phyloP scores from a whole-genome alignment of 1,140 invertebrate species.

The Battus philenor region DNA sequence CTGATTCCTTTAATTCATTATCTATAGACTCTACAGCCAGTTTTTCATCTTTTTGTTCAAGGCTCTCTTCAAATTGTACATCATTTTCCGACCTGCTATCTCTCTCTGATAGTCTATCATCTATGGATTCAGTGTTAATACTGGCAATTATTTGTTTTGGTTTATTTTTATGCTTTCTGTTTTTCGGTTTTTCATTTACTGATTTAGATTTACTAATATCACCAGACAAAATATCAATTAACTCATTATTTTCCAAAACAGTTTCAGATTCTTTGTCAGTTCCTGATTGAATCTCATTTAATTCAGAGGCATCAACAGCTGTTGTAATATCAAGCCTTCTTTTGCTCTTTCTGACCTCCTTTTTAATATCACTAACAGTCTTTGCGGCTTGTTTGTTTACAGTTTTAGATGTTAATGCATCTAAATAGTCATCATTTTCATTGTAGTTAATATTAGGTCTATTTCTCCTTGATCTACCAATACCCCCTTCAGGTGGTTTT shows the following conservation, averaged over 20 bases:
- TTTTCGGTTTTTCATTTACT: constrained; percentile 33
- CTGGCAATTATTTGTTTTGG: constrained; percentile 34
- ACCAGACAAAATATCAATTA: constrained; percentile 52
- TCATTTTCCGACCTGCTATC: constrained; percentile 24
- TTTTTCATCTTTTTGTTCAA: constrained; percentile 2
- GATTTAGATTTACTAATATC: constrained; percentile 30
- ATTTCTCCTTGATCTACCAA: constrained; percentile 66
- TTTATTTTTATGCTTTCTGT: constrained; percentile 59
- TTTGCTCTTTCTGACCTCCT: constrained; percentile 50
- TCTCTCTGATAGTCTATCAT: constrained; percentile 18
- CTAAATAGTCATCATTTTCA: constrained; percentile 72
- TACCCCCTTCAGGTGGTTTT: constrained; percentile 54
- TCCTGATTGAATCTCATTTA: constrained; percentile 29
- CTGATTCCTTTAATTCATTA: constrained; percentile 29
- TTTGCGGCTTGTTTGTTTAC: constrained; percentile 46
- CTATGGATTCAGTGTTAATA: constrained; percentile 20
- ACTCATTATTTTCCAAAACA: constrained; percentile 49
- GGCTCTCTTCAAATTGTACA: neutral
- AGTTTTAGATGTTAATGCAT: constrained; percentile 42
- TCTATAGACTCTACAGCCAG: constrained; percentile 18
- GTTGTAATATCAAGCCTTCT: constrained; percentile 41
- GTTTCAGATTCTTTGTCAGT: constrained; percentile 38
- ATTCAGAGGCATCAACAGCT: constrained; percentile 22
- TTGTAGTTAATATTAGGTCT: constrained; percentile 74
- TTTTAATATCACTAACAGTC: constrained; percentile 61